A percentile compares a stretch with the other conserved stretches of the same genome.
Evolutionary conservation across 2,888 invertebrate genomes (phyloP).

Genomic region (Spisula solida): DNA sequence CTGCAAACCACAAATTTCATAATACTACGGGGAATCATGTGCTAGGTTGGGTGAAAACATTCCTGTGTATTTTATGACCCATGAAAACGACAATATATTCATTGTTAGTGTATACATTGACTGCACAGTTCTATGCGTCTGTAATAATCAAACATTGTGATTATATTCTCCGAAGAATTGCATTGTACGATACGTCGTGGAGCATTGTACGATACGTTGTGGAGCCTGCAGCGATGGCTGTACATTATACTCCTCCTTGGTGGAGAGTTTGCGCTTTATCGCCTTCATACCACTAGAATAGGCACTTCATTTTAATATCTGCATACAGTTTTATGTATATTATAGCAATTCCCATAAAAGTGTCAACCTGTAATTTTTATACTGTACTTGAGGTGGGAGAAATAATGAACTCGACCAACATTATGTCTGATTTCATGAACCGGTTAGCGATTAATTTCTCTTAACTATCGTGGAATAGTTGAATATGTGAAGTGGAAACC

Average conservation of each 20-base stretch:
- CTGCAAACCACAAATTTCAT: not conserved
- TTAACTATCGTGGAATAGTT: constrained; percentile 17
- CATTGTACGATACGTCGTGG: not conserved
- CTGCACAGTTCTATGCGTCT: not conserved
- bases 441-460: not conserved
- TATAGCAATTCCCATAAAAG: constrained; percentile 61
- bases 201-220: constrained; percentile 11
- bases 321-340: constrained; percentile 55
- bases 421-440: constrained; percentile 7
- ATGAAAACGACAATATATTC: constrained; percentile 12
- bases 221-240: constrained; percentile 11
- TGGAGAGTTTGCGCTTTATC: constrained; percentile 12
- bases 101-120: not conserved
- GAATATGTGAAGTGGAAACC: not conserved
- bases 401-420: constrained; percentile 1
- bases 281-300: constrained; percentile 22
- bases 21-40: not conserved
- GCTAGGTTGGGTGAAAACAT: not conserved
- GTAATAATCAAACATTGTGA: constrained; percentile 19
- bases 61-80: not conserved
- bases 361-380: constrained; percentile 57
- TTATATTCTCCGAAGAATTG: not conserved
- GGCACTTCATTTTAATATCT: constrained; percentile 52
- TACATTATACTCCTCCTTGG: not conserved
- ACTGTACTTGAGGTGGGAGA: constrained; percentile 20